phyloP scores from a whole-genome alignment of 2,797 vertebrate genomes.

The Enteromius unitaeniatus region DNA sequence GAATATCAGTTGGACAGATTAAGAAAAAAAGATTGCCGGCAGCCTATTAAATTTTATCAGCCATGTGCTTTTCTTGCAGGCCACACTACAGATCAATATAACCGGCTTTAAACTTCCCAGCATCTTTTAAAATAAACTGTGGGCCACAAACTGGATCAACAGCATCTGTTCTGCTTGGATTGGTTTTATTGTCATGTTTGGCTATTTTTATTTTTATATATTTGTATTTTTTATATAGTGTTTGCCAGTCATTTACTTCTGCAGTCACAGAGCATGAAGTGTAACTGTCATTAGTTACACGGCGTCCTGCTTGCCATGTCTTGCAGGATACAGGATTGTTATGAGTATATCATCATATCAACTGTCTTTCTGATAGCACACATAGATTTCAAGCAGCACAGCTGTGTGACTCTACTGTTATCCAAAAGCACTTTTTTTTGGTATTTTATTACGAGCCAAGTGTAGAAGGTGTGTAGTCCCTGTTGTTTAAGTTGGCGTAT shows the following conservation, averaged over 20 bases:
- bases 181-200: background rate
- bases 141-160: background rate
- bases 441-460: background rate
- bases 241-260: background rate
- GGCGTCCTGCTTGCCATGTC: background rate
- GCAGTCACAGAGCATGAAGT: background rate
- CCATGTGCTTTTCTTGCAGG: constrained; percentile 10
- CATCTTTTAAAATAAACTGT: background rate
- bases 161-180: background rate
- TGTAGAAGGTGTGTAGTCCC: background rate
- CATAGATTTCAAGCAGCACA: background rate
- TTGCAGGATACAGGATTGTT: background rate
- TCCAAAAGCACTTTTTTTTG: constrained; percentile 24
- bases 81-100: background rate
- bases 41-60: constrained; percentile 9
- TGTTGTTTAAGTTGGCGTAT: constrained; percentile 9
- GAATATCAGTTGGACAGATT: constrained; percentile 22
- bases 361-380: background rate
- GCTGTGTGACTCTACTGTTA: background rate
- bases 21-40: background rate
- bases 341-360: background rate
- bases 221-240: no score
- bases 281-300: background rate
- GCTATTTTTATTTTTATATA: background rate
- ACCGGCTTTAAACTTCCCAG: background rate